Percentiles rank a stretch among this genome's conserved stretches.
Conservation (phyloP, 1,140 invertebrate genomes). For the Diabrotica undecimpunctata region DNA sequence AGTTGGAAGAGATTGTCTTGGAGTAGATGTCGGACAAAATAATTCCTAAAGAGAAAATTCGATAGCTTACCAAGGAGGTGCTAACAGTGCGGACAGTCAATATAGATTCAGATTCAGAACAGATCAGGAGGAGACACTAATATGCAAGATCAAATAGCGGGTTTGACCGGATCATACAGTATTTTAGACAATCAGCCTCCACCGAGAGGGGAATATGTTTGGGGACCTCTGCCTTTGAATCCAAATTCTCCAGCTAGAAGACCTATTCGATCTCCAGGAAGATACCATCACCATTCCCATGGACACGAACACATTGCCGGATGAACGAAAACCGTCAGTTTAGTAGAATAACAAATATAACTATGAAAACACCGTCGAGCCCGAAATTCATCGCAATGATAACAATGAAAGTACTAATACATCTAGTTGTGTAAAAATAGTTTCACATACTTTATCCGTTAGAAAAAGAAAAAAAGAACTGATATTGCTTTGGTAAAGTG, state of each 20-base stretch:
- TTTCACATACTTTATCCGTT: conserved; percentile 51
- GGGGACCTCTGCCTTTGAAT: conserved; percentile 72
- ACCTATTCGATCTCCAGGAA: conserved; percentile 37
- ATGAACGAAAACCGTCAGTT: conserved; percentile 43
- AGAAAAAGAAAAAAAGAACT: conserved; percentile 53
- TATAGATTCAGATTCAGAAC: conserved; percentile 62
- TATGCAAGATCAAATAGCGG: conserved; percentile 44
- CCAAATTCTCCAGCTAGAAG: conserved; percentile 62
- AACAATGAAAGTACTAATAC: conserved; percentile 46
- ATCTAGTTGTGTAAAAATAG: conserved; percentile 47
- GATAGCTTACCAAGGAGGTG: conserved; percentile 43
- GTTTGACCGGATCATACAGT: conserved; percentile 51
- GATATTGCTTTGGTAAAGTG: conserved; percentile 50
- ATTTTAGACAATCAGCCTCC: conserved; percentile 54
- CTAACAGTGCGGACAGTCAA: conserved; percentile 60
- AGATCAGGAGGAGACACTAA: conserved; percentile 47
- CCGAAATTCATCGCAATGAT: conserved; percentile 46
- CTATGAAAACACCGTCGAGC: conserved; percentile 47
- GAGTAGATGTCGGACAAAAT: conserved; percentile 43
- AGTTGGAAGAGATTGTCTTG: conserved; percentile 57
- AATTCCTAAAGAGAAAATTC: conserved; percentile 40
- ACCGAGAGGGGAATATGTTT: conserved; percentile 50
- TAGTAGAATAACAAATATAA: conserved; percentile 40
- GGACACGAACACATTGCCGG: conserved; percentile 45
- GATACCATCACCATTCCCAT: conserved; percentile 45